Percentiles rank a stretch among this genome's conserved stretches.
Evolutionary conservation across 2,888 invertebrate genomes (phyloP).

Genomic region (Odontothrips loti): DNA sequence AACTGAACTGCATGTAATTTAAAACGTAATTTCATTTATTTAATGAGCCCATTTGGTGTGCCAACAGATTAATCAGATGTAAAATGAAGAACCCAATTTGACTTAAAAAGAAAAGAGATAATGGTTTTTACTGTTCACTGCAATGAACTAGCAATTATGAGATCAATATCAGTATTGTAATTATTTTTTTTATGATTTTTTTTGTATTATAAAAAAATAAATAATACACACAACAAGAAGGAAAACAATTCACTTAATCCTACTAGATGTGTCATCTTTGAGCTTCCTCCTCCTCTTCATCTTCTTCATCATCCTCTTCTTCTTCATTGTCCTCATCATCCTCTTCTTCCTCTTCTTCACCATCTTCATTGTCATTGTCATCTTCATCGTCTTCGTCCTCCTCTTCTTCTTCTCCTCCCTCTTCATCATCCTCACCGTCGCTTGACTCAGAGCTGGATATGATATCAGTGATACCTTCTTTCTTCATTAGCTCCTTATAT

Average conservation of each 20-base stretch:
- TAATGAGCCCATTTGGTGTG: not conserved
- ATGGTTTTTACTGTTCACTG: no score
- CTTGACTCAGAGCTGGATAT: slow-evolving; percentile 7
- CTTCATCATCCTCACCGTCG: not conserved
- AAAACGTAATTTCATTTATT: not conserved
- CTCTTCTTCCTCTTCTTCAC: not conserved
- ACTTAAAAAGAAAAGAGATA: no score
- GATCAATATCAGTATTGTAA: not conserved
- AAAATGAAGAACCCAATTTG: not conserved
- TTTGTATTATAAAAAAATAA: not conserved
- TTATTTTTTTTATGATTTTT: not conserved
- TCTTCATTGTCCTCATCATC: not conserved
- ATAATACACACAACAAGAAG: not conserved
- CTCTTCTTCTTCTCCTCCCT: not conserved
- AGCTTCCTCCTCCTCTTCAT: not conserved
- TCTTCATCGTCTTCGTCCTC: not conserved
- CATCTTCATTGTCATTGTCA: not conserved
- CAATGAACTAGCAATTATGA: no score
- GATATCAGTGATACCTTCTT: not conserved
- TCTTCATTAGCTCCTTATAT: slow-evolving; percentile 10
- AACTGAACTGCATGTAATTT: not conserved
- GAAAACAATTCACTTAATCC: not conserved
- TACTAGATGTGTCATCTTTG: not conserved
- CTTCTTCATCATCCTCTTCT: not conserved
- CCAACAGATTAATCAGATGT: not conserved